Percentiles rank a stretch among this genome's conserved stretches.
These are phyloP conservation scores for Xanthia icteritia DNA, from an alignment of 2,888 invertebrate species.

Conservation along the genomic window DNA sequence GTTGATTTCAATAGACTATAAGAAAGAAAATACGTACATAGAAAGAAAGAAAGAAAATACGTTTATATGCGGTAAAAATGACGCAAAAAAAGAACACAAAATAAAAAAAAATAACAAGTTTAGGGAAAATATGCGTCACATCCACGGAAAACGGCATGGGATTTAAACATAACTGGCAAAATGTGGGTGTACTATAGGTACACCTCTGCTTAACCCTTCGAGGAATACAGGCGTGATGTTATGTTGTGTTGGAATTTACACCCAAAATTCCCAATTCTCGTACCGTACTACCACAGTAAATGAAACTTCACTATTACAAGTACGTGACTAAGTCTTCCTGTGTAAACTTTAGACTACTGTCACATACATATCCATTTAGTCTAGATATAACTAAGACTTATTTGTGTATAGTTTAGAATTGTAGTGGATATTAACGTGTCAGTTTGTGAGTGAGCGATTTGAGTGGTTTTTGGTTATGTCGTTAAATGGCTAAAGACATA, in stretches of 20 bases:
- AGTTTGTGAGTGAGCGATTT: constrained; percentile 10
- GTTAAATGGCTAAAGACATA: constrained; percentile 4
- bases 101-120: no score
- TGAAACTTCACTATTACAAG: constrained; percentile 25
- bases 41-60: no score
- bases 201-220: not conserved
- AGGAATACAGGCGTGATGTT: not conserved
- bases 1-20: no score
- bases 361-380: constrained; percentile 26
- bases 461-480: not conserved
- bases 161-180: not conserved
- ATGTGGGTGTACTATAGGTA: not conserved
- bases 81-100: no score
- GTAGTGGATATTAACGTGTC: constrained; percentile 32
- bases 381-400: constrained; percentile 40
- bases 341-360: constrained; percentile 32
- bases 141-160: no score
- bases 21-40: no score
- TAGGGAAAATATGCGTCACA: no score
- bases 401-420: constrained; percentile 43
- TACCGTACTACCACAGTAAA: constrained; percentile 39
- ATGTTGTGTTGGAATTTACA: constrained; percentile 6
- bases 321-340: constrained; percentile 53
- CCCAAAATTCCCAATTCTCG: constrained; percentile 21
- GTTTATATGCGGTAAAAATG: no score